A percentile compares a stretch with the other conserved stretches of the same genome.
Evolutionary conservation across 2,888 invertebrate genomes (phyloP).

Genomic region (Notodonta ziczac): DNA sequence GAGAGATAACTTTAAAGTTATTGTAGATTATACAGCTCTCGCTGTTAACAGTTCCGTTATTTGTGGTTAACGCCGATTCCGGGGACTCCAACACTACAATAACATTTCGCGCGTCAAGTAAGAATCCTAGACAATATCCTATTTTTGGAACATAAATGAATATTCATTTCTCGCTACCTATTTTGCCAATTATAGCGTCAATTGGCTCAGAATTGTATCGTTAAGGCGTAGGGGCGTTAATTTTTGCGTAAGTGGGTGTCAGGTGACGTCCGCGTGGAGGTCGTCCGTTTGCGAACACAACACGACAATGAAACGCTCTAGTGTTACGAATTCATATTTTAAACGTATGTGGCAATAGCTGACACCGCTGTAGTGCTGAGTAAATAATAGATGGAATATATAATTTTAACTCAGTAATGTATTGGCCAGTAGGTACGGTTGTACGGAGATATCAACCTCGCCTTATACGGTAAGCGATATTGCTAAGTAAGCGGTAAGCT

Average conservation of each 20-base stretch:
- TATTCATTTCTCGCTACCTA: conserved; percentile 19
- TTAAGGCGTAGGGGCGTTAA: conserved; percentile 29
- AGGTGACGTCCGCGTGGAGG: conserved; percentile 19
- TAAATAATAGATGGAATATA: too few species aligned
- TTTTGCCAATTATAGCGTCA: conserved; percentile 29
- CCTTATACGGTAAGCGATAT: background rate
- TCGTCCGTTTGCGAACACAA: conserved; percentile 29
- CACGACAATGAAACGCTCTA: conserved; percentile 23
- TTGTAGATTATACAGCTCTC: too few species aligned
- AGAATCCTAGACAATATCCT: background rate
- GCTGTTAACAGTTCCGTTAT: too few species aligned
- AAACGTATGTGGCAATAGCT: background rate
- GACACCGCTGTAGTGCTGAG: background rate
- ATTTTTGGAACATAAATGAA: conserved; percentile 9
- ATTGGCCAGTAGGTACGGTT: background rate
- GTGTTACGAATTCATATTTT: background rate
- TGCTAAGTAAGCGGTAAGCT: too few species aligned
- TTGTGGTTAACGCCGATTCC: too few species aligned
- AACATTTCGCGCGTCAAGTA: background rate
- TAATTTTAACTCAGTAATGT: background rate
- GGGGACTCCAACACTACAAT: background rate
- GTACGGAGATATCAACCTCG: background rate
- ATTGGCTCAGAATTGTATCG: conserved; percentile 33
- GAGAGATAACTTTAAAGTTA: too few species aligned
- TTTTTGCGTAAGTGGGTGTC: conserved; percentile 30